phyloP scores from a whole-genome alignment of 2,888 invertebrate species.

The Metellina segmentata region DNA sequence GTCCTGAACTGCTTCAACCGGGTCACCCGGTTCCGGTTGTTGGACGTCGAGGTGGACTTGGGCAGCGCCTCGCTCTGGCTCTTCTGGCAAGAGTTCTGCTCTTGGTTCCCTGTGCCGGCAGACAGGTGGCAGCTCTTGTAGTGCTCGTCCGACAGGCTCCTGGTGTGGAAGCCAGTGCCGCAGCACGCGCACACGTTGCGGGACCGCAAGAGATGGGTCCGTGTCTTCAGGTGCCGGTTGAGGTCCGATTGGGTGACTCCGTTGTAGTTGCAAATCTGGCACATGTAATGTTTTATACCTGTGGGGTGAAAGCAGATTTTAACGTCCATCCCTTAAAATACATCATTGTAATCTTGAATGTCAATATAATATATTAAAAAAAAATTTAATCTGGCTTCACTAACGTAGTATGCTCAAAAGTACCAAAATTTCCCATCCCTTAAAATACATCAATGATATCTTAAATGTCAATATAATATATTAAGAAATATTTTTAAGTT shows the following conservation, averaged over 20 bases:
- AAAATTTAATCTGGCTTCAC: too few species aligned
- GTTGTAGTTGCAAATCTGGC: constrained; percentile 82
- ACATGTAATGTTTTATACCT: constrained; percentile 82
- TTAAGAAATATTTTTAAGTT: too few species aligned
- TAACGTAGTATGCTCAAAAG: too few species aligned
- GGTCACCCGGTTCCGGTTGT: constrained; percentile 62
- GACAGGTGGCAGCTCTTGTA: constrained; percentile 75
- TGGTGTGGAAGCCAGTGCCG: constrained; percentile 77
- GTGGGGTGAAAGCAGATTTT: constrained; percentile 39
- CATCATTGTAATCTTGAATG: too few species aligned
- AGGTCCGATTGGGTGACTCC: constrained; percentile 82
- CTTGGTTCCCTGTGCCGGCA: constrained; percentile 6
- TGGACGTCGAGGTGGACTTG: constrained; percentile 15
- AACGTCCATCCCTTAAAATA: neutral
- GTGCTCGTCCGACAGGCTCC: constrained; percentile 77
- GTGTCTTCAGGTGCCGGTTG: constrained; percentile 82
- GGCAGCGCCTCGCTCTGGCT: constrained; percentile 15
- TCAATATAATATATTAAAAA: too few species aligned
- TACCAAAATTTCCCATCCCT: too few species aligned
- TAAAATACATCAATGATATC: too few species aligned
- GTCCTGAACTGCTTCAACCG: constrained; percentile 65
- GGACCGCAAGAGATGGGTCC: constrained; percentile 81
- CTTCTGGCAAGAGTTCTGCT: constrained; percentile 28
- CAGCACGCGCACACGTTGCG: constrained; percentile 79
- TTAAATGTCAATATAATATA: too few species aligned